A percentile compares a stretch with the other conserved stretches of the same genome.
These are phyloP conservation scores for Drosophila prosaltans DNA, from an alignment of 1,140 invertebrate species.

Conservation along the genomic window DNA sequence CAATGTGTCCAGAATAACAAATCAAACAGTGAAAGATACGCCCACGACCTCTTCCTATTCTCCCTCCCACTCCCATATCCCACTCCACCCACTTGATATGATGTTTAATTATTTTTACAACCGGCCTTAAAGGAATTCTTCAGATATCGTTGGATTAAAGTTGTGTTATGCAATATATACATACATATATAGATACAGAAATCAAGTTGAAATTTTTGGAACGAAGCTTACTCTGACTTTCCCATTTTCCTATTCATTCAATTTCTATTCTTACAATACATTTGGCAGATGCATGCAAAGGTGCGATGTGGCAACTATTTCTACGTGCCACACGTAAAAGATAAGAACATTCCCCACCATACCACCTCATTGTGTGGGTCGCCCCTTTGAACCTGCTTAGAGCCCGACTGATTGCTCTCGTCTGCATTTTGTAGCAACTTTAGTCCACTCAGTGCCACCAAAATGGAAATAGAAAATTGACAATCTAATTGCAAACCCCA, in stretches of 20 bases:
- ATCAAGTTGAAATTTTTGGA: no score
- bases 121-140: no score
- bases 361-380: no score
- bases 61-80: background rate
- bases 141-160: no score
- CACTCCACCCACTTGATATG: background rate
- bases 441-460: conserved; percentile 21
- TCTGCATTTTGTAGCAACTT: conserved; percentile 46
- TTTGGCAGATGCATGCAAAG: no score
- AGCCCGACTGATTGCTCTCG: conserved; percentile 7
- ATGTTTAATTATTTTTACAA: no score
- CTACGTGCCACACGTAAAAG: conserved; percentile 62
- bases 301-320: conserved; percentile 21
- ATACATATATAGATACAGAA: no score
- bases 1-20: background rate
- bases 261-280: no score
- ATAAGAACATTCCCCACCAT: conserved; percentile 34
- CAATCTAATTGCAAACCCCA: conserved; percentile 60
- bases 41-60: background rate
- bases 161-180: no score
- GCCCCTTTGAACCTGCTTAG: background rate
- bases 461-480: conserved; percentile 34
- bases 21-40: background rate
- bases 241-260: no score
- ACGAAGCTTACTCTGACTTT: no score